Evolutionary conservation across 2,113 vertebrate genomes (phyloP).

Genomic region (Atractosteus spatula): DNA sequence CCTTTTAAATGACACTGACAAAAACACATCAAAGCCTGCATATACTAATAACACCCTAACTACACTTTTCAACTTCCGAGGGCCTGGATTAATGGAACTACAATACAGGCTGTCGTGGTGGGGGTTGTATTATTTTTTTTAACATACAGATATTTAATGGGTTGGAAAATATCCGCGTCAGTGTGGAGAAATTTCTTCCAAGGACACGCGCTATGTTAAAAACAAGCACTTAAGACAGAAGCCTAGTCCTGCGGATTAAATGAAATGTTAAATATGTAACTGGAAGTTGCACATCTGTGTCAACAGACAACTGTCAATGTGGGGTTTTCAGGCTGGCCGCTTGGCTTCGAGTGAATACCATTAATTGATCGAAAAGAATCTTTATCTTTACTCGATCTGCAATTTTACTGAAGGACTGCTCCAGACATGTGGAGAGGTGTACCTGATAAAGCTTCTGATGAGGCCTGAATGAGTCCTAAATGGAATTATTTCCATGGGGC

Average conservation of each 20-base stretch:
- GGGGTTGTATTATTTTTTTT: not conserved
- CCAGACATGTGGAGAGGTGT: not conserved
- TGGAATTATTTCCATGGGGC: constrained; percentile 26
- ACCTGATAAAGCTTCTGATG: constrained; percentile 4
- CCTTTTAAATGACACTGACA: no score
- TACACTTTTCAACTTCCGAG: not conserved
- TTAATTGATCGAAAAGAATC: constrained; percentile 15
- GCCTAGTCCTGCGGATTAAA: not conserved
- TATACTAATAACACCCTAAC: not conserved
- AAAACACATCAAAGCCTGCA: not conserved
- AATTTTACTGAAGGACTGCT: not conserved
- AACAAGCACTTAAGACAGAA: not conserved
- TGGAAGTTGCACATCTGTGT: constrained; percentile 3
- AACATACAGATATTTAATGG: constrained; percentile 10
- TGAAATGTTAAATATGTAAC: constrained; percentile 12
- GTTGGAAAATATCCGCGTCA: not conserved
- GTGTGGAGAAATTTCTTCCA: not conserved
- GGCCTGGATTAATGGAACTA: constrained; percentile 1
- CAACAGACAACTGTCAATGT: not conserved
- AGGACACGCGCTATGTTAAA: constrained; percentile 4
- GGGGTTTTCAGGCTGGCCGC: not conserved
- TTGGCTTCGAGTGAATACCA: not conserved
- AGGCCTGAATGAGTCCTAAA: constrained; percentile 13
- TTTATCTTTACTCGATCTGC: constrained; percentile 19
- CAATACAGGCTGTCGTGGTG: not conserved